Evolutionary conservation across 2,797 vertebrate species (phyloP).

Genomic region (Neopelma chrysocephalum): DNA sequence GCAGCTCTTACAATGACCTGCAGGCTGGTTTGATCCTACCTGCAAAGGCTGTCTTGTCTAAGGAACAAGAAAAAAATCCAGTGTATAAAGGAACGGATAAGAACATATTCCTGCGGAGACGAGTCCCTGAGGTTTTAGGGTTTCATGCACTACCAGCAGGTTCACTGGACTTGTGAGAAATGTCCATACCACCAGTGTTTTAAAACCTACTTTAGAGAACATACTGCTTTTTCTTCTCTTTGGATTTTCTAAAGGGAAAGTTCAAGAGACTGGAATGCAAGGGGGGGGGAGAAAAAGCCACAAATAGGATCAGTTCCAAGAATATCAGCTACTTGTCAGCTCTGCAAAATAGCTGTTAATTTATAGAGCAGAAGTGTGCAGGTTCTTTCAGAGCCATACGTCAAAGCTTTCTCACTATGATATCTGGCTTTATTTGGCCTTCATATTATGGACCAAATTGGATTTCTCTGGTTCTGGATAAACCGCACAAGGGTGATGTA

Average conservation of each 20-base stretch:
- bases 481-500: constrained; percentile 17
- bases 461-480: constrained; percentile 65
- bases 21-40: background rate
- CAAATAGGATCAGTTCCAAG: constrained; percentile 62
- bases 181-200: background rate
- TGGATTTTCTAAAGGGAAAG: constrained; percentile 43
- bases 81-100: background rate
- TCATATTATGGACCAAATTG: constrained; percentile 65
- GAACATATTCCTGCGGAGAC: background rate
- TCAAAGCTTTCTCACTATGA: constrained; percentile 56
- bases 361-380: constrained; percentile 59
- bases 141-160: background rate
- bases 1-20: background rate
- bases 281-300: background rate
- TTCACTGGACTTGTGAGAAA: background rate
- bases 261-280: constrained; percentile 37
- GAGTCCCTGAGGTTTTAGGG: background rate
- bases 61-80: background rate
- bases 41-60: background rate
- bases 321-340: constrained; percentile 68
- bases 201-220: background rate
- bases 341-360: constrained; percentile 69
- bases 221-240: background rate
- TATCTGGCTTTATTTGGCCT: constrained; percentile 60
- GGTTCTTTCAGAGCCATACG: constrained; percentile 51